These are phyloP conservation scores for Boulengerochromis microlepis DNA, from an alignment of 2,113 vertebrate species.

Conservation along the genomic window DNA sequence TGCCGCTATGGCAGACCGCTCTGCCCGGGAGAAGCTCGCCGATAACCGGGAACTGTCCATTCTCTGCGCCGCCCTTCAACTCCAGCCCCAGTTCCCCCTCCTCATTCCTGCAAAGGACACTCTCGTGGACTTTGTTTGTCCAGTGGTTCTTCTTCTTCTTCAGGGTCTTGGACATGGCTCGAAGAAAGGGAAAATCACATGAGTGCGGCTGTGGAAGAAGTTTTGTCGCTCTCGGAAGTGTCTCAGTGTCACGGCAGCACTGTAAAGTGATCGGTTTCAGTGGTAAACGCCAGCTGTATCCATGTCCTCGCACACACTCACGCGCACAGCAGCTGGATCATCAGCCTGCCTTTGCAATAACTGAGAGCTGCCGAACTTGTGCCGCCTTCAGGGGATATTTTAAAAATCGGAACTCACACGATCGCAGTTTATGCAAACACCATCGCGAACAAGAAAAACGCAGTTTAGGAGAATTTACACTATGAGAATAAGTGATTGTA, in stretches of 20 bases:
- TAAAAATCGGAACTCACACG: not conserved
- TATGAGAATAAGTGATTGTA: not conserved
- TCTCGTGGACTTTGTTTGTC: conserved; percentile 94
- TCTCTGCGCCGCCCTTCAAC: conserved; percentile 90
- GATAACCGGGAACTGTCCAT: conserved; percentile 90
- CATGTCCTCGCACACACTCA: conserved; percentile 40
- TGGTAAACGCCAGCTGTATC: conserved; percentile 22
- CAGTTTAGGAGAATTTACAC: not conserved
- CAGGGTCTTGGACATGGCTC: conserved; percentile 91
- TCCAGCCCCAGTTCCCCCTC: conserved; percentile 86
- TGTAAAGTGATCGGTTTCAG: conserved; percentile 22
- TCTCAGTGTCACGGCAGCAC: not conserved
- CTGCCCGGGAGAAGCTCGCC: conserved; percentile 81
- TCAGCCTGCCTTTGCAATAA: conserved; percentile 37
- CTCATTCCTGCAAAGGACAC: conserved; percentile 80
- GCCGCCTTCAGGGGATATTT: conserved; percentile 7
- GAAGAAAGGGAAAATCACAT: conserved; percentile 18
- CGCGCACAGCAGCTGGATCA: conserved; percentile 64
- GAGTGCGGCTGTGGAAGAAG: conserved; percentile 40
- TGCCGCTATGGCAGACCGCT: conserved; percentile 80
- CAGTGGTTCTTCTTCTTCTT: conserved; percentile 94
- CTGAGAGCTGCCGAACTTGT: conserved; percentile 56
- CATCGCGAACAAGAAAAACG: not conserved
- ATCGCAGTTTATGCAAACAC: too few species aligned
- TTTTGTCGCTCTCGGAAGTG: not conserved